Conservation (phyloP, 2,797 vertebrate genomes). For the Intellagama lesueurii region DNA sequence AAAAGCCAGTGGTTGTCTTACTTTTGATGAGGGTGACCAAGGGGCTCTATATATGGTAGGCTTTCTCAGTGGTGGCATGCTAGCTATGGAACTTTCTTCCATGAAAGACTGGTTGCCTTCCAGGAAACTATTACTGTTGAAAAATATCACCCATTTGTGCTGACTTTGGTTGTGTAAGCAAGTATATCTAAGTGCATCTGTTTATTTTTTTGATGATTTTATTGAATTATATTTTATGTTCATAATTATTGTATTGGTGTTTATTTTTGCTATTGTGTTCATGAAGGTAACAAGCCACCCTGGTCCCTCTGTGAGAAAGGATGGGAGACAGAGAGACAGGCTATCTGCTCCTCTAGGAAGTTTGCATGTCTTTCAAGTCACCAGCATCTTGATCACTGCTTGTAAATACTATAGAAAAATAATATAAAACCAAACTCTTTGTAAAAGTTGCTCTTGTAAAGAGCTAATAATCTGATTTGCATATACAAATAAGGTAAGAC, state of each 20-base stretch:
- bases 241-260: too few relatives aligned
- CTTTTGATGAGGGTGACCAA: not conserved
- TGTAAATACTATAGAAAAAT: not conserved
- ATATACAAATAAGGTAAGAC: slow-evolving; percentile 5
- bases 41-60: too few relatives aligned
- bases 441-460: not conserved
- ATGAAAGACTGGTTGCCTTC: too few relatives aligned
- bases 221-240: too few relatives aligned
- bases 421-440: not conserved
- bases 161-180: too few relatives aligned
- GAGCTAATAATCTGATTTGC: not conserved
- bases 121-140: too few relatives aligned
- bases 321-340: not conserved
- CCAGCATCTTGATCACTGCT: not conserved
- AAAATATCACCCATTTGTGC: too few relatives aligned
- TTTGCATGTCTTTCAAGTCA: not conserved
- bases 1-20: not conserved
- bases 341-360: too few relatives aligned
- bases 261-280: not conserved
- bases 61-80: too few relatives aligned
- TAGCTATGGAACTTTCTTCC: too few relatives aligned
- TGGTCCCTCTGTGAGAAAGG: not conserved
- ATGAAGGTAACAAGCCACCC: not conserved
- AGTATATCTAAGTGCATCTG: too few relatives aligned
- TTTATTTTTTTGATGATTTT: too few relatives aligned